Percentiles rank a stretch among this genome's conserved stretches.
phyloP scores from a whole-genome alignment of 2,797 vertebrate species.

The Phataginus tricuspis region DNA sequence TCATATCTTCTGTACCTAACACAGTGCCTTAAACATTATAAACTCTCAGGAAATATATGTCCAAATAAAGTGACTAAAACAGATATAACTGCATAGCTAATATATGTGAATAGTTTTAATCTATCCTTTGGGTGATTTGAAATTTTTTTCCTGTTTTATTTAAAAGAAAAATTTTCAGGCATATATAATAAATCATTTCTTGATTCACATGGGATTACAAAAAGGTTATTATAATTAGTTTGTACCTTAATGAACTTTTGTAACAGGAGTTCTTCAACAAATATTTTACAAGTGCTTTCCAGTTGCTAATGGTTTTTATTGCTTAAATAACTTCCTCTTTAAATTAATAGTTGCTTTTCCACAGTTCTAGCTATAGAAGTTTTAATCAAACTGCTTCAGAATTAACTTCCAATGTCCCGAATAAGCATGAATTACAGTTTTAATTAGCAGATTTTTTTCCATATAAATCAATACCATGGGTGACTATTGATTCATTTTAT shows the following conservation, averaged over 20 bases:
- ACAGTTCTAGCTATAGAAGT: neutral
- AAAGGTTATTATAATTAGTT: neutral
- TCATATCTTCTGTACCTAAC: neutral
- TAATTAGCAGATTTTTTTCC: neutral
- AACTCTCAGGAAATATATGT: conserved; percentile 22
- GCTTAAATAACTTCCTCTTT: conserved; percentile 34
- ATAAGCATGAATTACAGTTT: neutral
- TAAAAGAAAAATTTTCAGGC: neutral
- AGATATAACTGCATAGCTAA: neutral
- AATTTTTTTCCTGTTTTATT: conserved; percentile 14
- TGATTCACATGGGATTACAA: neutral
- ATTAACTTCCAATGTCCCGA: neutral
- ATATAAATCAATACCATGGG: neutral
- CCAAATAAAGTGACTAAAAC: conserved; percentile 2
- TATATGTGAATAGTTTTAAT: neutral
- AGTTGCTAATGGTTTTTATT: conserved; percentile 35
- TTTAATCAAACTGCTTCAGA: neutral
- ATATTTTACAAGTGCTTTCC: neutral
- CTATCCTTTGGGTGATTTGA: neutral
- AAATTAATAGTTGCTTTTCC: neutral
- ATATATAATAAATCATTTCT: neutral
- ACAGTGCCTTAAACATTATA: neutral
- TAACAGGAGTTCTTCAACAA: neutral
- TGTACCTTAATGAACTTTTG: neutral
- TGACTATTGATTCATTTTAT: neutral